Evolutionary conservation across 2,888 invertebrate genomes (phyloP).

Genomic region (Brachynemurus nebulosus): DNA sequence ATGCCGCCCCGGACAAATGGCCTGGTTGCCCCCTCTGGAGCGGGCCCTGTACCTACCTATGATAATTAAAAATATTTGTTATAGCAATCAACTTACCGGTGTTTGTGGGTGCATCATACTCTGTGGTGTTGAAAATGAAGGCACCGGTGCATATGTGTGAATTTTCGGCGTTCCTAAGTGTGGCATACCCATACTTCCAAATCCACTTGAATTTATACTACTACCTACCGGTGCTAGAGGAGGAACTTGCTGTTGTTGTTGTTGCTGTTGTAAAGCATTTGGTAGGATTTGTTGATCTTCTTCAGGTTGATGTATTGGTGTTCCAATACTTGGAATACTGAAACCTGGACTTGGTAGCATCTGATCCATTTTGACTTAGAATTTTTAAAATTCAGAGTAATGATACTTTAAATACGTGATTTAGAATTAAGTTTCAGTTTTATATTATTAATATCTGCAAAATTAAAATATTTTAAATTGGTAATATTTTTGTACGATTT

Average conservation of each 20-base stretch:
- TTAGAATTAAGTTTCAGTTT: too few relatives aligned
- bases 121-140: constrained; percentile 64
- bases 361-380: constrained; percentile 88
- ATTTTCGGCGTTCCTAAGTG: constrained; percentile 54
- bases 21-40: too few relatives aligned
- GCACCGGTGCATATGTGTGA: constrained; percentile 55
- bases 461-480: too few relatives aligned
- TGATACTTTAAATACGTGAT: too few relatives aligned
- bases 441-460: too few relatives aligned
- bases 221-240: constrained; percentile 40
- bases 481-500: too few relatives aligned
- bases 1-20: too few relatives aligned
- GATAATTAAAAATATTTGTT: not conserved
- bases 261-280: constrained; percentile 66
- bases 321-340: constrained; percentile 81
- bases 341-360: constrained; percentile 82
- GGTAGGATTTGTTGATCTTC: constrained; percentile 83
- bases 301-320: constrained; percentile 79
- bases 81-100: constrained; percentile 42
- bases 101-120: constrained; percentile 84
- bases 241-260: constrained; percentile 41
- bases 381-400: too few relatives aligned
- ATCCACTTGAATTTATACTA: constrained; percentile 39
- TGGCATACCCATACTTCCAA: constrained; percentile 45
- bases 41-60: too few relatives aligned